Evolutionary conservation across 2,113 vertebrate species (phyloP).

Genomic region (Callipepla squamata): DNA sequence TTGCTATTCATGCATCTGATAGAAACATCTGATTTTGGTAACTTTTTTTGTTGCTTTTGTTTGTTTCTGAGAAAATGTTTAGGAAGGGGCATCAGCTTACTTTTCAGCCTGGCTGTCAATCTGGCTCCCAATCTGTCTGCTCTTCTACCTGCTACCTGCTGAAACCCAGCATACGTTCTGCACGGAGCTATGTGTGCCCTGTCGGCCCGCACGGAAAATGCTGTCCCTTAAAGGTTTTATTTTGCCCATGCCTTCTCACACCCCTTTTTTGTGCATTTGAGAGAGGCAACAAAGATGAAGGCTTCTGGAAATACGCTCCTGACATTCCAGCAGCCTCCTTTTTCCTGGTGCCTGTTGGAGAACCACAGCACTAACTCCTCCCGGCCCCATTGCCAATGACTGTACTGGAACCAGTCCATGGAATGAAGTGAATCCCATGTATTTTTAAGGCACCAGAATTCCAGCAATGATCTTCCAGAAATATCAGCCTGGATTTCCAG

Average conservation of each 20-base stretch:
- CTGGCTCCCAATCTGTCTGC: not conserved
- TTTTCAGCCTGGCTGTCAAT: not conserved
- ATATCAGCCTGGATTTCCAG: slow-evolving; percentile 10
- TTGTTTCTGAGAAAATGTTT: not conserved
- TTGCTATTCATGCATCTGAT: not conserved
- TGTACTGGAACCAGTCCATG: not conserved
- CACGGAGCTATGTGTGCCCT: fast-evolving
- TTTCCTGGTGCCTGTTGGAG: not conserved
- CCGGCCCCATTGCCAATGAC: not conserved
- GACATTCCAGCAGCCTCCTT: not conserved
- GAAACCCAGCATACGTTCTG: not conserved
- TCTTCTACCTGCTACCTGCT: slow-evolving; percentile 40
- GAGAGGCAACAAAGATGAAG: not conserved
- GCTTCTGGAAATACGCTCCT: not conserved
- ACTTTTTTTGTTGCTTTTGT: not conserved
- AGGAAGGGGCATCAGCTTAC: not conserved
- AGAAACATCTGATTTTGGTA: slow-evolving; percentile 31
- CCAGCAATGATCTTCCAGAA: slow-evolving; percentile 44
- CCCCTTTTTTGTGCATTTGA: not conserved
- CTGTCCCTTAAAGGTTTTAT: not conserved
- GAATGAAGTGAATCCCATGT: slow-evolving; percentile 28
- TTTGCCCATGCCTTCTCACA: not conserved
- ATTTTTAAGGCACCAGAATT: not conserved
- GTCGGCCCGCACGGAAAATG: not conserved
- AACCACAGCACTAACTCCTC: not conserved